Conservation (phyloP, 2,888 invertebrate species). For the Sinopyrophorus schimmeli region DNA sequence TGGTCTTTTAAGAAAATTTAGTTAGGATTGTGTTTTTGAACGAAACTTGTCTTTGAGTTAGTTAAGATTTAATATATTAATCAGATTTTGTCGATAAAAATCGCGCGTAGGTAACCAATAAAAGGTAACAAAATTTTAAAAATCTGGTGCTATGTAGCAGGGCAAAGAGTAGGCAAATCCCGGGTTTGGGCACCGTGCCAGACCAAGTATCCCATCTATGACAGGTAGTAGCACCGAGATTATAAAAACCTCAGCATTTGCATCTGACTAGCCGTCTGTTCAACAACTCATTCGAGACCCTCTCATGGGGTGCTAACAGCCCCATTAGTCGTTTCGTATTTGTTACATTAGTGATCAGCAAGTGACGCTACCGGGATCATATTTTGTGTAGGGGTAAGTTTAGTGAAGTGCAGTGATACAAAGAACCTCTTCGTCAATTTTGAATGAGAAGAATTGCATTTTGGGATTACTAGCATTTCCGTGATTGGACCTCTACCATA, state of each 20-base stretch:
- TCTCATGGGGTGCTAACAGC: slow-evolving; percentile 30
- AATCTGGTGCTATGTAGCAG: slow-evolving; percentile 17
- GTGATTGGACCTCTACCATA: neutral
- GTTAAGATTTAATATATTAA: too few species aligned
- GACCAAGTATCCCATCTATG: slow-evolving; percentile 47
- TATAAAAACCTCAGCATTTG: slow-evolving; percentile 62
- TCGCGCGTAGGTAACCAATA: too few species aligned
- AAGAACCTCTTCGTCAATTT: slow-evolving; percentile 1
- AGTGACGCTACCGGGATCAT: slow-evolving; percentile 52
- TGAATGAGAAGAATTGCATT: slow-evolving; percentile 6
- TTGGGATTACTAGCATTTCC: slow-evolving; percentile 16
- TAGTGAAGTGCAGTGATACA: slow-evolving; percentile 34
- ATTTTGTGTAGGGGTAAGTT: slow-evolving; percentile 54
- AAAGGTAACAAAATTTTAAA: slow-evolving; percentile 14
- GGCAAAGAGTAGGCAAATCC: slow-evolving; percentile 29
- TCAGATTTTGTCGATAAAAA: slow-evolving; percentile 1
- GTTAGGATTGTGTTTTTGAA: too few species aligned
- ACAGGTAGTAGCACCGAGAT: slow-evolving; percentile 60
- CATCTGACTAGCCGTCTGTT: slow-evolving; percentile 61
- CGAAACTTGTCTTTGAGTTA: too few species aligned
- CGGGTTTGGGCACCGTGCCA: slow-evolving; percentile 44
- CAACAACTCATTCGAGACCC: slow-evolving; percentile 34
- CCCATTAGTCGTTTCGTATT: slow-evolving; percentile 23
- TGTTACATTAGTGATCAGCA: slow-evolving; percentile 32
- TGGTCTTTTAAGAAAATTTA: too few species aligned